Percentiles rank a stretch among this genome's conserved stretches.
Evolutionary conservation across 1,140 invertebrate genomes (phyloP).

Genomic region (Fopius arisanus): DNA sequence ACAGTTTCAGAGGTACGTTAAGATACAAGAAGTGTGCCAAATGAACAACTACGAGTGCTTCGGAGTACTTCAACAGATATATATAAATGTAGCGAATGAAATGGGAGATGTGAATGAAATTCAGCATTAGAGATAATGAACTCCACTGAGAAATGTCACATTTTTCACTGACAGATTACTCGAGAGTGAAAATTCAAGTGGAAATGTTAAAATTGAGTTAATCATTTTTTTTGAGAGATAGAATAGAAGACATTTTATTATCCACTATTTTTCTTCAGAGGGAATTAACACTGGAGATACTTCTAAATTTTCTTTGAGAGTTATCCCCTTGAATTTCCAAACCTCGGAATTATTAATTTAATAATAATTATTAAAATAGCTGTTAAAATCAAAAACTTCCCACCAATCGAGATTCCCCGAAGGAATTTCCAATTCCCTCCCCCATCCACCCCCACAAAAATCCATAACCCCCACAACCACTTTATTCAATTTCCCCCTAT

Average conservation of each 20-base stretch:
- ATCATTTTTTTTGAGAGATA: no score
- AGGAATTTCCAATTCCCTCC: background rate
- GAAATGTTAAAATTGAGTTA: no score
- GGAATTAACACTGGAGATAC: no score
- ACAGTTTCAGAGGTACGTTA: background rate
- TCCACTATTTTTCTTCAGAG: background rate
- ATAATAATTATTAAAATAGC: no score
- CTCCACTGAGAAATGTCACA: background rate
- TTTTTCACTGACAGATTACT: background rate
- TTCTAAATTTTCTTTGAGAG: background rate
- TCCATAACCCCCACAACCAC: background rate
- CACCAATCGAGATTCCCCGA: background rate
- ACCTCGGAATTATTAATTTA: no score
- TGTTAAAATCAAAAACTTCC: no score
- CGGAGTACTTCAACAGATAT: background rate
- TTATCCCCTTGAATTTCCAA: background rate
- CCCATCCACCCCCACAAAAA: background rate
- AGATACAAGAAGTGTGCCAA: constrained; percentile 1
- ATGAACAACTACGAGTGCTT: background rate
- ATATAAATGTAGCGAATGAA: background rate
- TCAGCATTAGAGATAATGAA: background rate
- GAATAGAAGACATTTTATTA: no score
- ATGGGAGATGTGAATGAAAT: background rate
- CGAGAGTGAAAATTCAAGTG: no score
- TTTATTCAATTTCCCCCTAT: background rate